These are phyloP conservation scores for Pyrrhura leucotis DNA, from an alignment of 2,797 vertebrate species.

Conservation along the genomic window DNA sequence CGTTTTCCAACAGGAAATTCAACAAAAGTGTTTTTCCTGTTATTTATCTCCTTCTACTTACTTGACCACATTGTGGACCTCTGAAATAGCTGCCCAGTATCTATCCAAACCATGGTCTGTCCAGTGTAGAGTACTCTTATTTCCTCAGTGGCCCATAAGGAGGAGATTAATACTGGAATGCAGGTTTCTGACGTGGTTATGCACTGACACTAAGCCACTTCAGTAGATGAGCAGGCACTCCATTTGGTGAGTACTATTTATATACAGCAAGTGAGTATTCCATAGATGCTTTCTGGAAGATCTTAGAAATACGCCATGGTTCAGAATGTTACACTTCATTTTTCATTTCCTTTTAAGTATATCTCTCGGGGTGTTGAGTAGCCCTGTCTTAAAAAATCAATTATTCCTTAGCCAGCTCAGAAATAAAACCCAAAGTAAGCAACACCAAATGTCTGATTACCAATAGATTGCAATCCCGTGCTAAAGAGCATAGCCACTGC, in stretches of 20 bases:
- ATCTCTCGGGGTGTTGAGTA: slow-evolving; percentile 39
- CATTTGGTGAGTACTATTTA: slow-evolving; percentile 34
- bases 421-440: slow-evolving; percentile 68
- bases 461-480: slow-evolving; percentile 56
- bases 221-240: slow-evolving; percentile 31
- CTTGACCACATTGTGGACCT: background rate
- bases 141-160: background rate
- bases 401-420: slow-evolving; percentile 53
- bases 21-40: background rate
- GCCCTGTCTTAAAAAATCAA: slow-evolving; percentile 50
- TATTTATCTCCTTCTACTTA: background rate
- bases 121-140: background rate
- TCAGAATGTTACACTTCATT: background rate
- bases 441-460: slow-evolving; percentile 67
- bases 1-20: background rate
- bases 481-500: slow-evolving; percentile 59
- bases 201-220: slow-evolving; percentile 31
- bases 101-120: background rate
- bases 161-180: background rate
- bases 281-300: slow-evolving; percentile 12
- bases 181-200: background rate
- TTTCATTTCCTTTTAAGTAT: slow-evolving; percentile 24
- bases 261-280: background rate
- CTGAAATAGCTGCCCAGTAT: background rate
- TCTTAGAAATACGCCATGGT: background rate